A percentile compares a stretch with the other conserved stretches of the same genome.
Evolutionary conservation across 2,888 invertebrate species (phyloP).

Genomic region (Tipula unca): DNA sequence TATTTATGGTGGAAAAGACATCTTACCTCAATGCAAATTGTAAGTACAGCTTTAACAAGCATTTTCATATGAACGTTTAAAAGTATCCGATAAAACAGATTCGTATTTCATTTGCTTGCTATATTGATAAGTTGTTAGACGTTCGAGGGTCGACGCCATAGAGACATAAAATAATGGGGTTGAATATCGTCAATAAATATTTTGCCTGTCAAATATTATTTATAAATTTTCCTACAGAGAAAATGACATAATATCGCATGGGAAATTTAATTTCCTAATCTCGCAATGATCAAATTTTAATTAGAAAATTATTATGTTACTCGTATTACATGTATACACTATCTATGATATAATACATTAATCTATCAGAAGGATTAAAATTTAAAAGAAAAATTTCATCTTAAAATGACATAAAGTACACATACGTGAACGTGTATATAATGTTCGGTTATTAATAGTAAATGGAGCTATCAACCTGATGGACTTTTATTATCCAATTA

Average conservation of each 20-base stretch:
- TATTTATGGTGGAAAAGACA: slow-evolving; percentile 94
- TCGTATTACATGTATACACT: not conserved
- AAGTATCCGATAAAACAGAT: no score
- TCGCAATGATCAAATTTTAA: not conserved
- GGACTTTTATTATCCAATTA: not conserved
- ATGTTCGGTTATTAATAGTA: not conserved
- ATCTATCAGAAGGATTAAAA: not conserved
- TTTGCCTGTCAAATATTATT: not conserved
- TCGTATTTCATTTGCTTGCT: no score
- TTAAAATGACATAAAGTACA: not conserved
- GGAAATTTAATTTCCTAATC: not conserved
- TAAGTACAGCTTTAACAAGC: slow-evolving; percentile 39
- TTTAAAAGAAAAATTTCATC: not conserved
- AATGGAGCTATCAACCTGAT: not conserved
- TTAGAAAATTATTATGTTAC: not conserved
- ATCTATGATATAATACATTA: not conserved
- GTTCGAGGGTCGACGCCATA: no score
- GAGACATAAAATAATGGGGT: not conserved
- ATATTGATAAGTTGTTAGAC: no score
- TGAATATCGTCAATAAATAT: not conserved
- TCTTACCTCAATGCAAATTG: slow-evolving; percentile 78
- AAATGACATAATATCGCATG: not conserved
- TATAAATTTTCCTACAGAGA: not conserved
- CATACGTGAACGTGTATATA: not conserved
- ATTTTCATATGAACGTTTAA: no score